Conservation (phyloP, 2,888 invertebrate genomes). For the Sepioteuthis lessoniana region DNA sequence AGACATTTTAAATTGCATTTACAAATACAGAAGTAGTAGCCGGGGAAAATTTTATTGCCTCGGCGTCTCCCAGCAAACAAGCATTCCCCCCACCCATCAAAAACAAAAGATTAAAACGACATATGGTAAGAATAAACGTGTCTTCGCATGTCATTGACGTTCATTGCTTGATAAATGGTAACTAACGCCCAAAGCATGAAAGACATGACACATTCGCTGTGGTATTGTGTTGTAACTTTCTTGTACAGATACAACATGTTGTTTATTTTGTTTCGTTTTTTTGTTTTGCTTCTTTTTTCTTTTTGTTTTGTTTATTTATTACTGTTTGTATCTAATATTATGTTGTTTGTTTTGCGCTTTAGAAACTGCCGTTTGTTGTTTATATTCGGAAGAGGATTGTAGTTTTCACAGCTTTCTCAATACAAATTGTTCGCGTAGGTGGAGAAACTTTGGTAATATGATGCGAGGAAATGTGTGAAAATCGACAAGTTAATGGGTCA, state of each 20-base stretch:
- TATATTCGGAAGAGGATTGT: neutral
- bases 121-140: neutral
- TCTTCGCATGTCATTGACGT: neutral
- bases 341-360: neutral
- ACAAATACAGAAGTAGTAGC: neutral
- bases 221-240: neutral
- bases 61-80: neutral
- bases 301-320: neutral
- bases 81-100: neutral
- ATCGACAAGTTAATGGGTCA: neutral
- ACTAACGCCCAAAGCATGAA: neutral
- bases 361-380: neutral
- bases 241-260: neutral
- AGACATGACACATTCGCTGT: neutral
- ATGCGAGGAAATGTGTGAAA: neutral
- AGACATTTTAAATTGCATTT: neutral
- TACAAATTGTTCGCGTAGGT: neutral
- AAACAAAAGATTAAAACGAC: neutral
- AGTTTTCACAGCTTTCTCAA: neutral
- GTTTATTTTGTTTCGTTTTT: no score
- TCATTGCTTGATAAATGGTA: neutral
- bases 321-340: neutral
- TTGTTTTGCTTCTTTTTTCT: no score
- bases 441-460: neutral
- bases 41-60: neutral